A percentile compares a stretch with the other conserved stretches of the same genome.
phyloP scores from a whole-genome alignment of 2,113 vertebrate genomes.

The Columba livia region DNA sequence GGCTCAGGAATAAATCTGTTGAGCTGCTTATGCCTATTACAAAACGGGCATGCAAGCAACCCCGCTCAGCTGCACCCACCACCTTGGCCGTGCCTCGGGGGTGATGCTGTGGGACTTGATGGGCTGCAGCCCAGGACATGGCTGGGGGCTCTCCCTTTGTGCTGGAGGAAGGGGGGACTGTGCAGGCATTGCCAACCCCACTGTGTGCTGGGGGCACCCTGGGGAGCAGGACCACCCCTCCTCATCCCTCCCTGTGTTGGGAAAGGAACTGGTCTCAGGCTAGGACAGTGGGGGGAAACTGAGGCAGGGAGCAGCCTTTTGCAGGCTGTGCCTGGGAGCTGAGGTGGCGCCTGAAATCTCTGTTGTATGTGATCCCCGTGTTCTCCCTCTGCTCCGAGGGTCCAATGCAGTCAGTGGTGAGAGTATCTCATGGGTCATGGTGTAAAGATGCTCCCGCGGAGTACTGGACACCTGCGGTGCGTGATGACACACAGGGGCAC shows the following conservation, averaged over 20 bases:
- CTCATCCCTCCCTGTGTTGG: accelerated
- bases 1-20: constrained; percentile 23
- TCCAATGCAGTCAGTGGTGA: background rate
- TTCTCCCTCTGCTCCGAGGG: background rate
- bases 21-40: constrained; percentile 10
- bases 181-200: accelerated
- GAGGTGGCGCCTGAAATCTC: background rate
- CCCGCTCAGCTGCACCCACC: background rate
- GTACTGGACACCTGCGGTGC: background rate
- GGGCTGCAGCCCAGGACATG: background rate
- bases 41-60: background rate
- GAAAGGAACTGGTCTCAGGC: background rate
- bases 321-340: background rate
- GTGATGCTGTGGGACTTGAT: background rate
- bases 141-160: accelerated
- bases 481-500: background rate
- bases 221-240: background rate
- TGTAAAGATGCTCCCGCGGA: accelerated
- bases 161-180: background rate
- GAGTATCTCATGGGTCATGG: background rate
- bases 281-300: background rate
- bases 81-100: background rate
- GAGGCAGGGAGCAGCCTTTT: background rate
- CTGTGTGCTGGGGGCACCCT: background rate
- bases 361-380: accelerated